A percentile compares a stretch with the other conserved stretches of the same genome.
These are phyloP conservation scores for Gila orcuttii DNA, from an alignment of 2,113 vertebrate genomes.

Conservation along the genomic window DNA sequence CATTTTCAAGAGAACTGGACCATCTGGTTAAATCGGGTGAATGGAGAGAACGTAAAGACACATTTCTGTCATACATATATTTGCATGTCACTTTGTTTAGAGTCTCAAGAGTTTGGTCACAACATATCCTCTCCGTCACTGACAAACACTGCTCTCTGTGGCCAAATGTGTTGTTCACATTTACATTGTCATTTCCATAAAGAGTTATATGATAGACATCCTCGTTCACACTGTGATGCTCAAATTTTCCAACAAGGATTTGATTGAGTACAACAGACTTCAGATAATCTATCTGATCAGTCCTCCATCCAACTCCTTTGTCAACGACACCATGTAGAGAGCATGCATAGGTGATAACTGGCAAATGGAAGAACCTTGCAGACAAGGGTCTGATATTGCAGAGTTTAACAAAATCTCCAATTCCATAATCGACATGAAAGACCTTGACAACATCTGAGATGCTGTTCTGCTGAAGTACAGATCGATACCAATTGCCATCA, in stretches of 20 bases:
- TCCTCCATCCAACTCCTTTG: slow-evolving; percentile 74
- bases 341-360: slow-evolving; percentile 84
- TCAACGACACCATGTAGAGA: slow-evolving; percentile 78
- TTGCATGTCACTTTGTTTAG: slow-evolving; percentile 10
- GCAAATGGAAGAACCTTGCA: slow-evolving; percentile 80
- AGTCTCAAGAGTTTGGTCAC: background rate
- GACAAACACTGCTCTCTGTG: slow-evolving; percentile 62
- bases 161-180: slow-evolving; percentile 77
- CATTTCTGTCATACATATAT: background rate
- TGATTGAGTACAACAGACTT: slow-evolving; percentile 77
- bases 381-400: slow-evolving; percentile 75
- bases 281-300: slow-evolving; percentile 69
- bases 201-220: slow-evolving; percentile 81
- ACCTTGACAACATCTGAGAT: slow-evolving; percentile 73
- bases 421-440: slow-evolving; percentile 85
- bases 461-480: slow-evolving; percentile 76
- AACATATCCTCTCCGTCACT: background rate
- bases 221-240: slow-evolving; percentile 73
- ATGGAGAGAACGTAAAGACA: background rate
- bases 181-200: slow-evolving; percentile 70
- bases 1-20: background rate
- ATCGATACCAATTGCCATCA: slow-evolving; percentile 85
- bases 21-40: background rate
- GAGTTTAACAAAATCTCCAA: slow-evolving; percentile 76
- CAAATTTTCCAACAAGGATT: slow-evolving; percentile 75